These are phyloP conservation scores for Sebastolobus alascanus DNA, from an alignment of 2,797 vertebrate species.

Conservation along the genomic window DNA sequence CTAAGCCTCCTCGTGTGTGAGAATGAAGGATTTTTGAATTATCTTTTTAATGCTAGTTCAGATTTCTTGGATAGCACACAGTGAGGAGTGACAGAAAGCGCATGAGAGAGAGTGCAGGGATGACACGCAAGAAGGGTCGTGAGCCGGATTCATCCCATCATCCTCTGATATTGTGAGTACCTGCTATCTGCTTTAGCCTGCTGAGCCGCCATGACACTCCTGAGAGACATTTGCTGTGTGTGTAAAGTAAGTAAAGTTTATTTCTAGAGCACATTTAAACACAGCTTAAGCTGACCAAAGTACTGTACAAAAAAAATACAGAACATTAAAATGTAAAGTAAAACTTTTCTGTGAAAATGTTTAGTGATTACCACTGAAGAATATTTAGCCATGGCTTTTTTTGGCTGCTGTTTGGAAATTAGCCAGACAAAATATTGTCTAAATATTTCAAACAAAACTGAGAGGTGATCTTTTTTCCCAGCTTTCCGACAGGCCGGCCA, in stretches of 20 bases:
- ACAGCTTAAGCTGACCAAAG: not conserved
- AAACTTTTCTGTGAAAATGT: no score
- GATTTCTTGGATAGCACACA: not conserved
- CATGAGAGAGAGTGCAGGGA: slow-evolving; percentile 10
- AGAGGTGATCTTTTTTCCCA: no score
- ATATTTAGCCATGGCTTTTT: no score
- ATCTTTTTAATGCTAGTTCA: slow-evolving; percentile 6
- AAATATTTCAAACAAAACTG: no score
- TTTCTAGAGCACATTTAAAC: not conserved
- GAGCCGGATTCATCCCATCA: slow-evolving; percentile 58
- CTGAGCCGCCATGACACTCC: slow-evolving; percentile 39
- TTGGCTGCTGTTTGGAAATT: no score
- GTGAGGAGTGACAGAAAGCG: slow-evolving; percentile 14
- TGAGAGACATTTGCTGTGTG: slow-evolving; percentile 14
- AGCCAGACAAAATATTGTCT: no score
- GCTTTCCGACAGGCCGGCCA: no score
- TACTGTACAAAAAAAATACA: not conserved
- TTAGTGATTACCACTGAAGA: no score
- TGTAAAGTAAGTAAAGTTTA: not conserved
- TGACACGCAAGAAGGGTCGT: slow-evolving; percentile 43
- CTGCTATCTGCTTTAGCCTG: slow-evolving; percentile 49
- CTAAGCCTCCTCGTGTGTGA: slow-evolving; percentile 7
- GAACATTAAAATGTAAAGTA: no score
- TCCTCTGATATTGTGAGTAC: slow-evolving; percentile 50
- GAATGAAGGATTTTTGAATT: not conserved